Evolutionary conservation across 2,797 vertebrate species (phyloP).

Genomic region (Rhabdomys pumilio): DNA sequence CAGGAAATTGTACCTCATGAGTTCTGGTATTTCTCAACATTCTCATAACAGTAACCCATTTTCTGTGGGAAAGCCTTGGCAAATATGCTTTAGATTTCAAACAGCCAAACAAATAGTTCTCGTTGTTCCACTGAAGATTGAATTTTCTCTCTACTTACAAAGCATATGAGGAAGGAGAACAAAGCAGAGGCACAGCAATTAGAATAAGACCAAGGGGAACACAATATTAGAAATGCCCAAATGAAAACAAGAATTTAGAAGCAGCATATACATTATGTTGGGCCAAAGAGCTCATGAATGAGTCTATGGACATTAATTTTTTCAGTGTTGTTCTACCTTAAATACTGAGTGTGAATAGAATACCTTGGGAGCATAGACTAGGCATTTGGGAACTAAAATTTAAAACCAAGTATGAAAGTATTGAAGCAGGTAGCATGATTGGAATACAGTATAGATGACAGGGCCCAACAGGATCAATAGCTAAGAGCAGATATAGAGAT

Average conservation of each 20-base stretch:
- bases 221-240: slow-evolving; percentile 3
- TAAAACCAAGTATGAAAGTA: slow-evolving; percentile 3
- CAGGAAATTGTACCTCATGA: neutral
- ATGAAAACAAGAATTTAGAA: slow-evolving; percentile 61
- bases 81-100: slow-evolving; percentile 39
- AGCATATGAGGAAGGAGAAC: slow-evolving; percentile 10
- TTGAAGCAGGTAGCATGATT: slow-evolving; percentile 32
- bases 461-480: neutral
- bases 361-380: neutral
- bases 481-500: neutral
- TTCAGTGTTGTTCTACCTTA: slow-evolving; percentile 2
- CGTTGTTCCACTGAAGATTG: slow-evolving; percentile 27
- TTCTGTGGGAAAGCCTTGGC: neutral
- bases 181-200: neutral
- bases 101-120: neutral
- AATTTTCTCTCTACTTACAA: slow-evolving; percentile 35
- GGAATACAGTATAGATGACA: neutral
- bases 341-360: neutral
- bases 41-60: slow-evolving; percentile 17
- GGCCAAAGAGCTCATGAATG: neutral
- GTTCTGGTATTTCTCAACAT: slow-evolving; percentile 4
- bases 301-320: neutral
- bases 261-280: neutral
- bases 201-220: neutral
- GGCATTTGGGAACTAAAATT: slow-evolving; percentile 19